Evolutionary conservation across 2,113 vertebrate species (phyloP).

Genomic region (Cryptoleucopteryx plumbea): DNA sequence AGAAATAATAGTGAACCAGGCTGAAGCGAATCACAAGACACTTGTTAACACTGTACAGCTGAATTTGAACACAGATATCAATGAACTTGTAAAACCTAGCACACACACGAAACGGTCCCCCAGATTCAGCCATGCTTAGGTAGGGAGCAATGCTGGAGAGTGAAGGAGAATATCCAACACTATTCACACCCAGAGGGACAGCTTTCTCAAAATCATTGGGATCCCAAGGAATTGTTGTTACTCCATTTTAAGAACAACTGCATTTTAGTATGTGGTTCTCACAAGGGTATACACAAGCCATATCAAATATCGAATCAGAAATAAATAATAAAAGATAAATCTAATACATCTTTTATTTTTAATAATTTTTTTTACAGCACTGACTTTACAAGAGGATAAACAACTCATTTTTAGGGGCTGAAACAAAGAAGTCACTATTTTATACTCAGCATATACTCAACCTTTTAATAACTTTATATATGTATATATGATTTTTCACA

Average conservation of each 20-base stretch:
- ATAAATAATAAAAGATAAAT: slow-evolving; percentile 67
- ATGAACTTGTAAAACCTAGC: background rate
- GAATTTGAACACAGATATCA: background rate
- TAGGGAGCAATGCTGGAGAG: background rate
- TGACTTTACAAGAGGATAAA: slow-evolving; percentile 60
- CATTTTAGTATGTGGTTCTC: background rate
- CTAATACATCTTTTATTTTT: slow-evolving; percentile 59
- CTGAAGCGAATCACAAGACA: slow-evolving; percentile 17
- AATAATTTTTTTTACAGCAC: slow-evolving; percentile 47
- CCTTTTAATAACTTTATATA: slow-evolving; percentile 60
- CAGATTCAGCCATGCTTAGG: background rate
- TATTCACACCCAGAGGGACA: background rate
- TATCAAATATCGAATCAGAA: slow-evolving; percentile 53
- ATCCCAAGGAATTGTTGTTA: slow-evolving; percentile 1
- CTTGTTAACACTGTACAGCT: background rate
- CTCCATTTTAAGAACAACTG: background rate
- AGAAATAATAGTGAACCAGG: background rate
- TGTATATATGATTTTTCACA: slow-evolving; percentile 58
- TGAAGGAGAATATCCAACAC: background rate
- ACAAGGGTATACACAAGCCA: slow-evolving; percentile 12
- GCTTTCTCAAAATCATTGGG: background rate
- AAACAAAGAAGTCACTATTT: slow-evolving; percentile 63
- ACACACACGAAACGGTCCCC: slow-evolving; percentile 15
- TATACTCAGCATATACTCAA: slow-evolving; percentile 57
- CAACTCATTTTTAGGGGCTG: slow-evolving; percentile 41